Evolutionary conservation across 2,797 vertebrate genomes (phyloP).

Genomic region (Smutsia temminckii): DNA sequence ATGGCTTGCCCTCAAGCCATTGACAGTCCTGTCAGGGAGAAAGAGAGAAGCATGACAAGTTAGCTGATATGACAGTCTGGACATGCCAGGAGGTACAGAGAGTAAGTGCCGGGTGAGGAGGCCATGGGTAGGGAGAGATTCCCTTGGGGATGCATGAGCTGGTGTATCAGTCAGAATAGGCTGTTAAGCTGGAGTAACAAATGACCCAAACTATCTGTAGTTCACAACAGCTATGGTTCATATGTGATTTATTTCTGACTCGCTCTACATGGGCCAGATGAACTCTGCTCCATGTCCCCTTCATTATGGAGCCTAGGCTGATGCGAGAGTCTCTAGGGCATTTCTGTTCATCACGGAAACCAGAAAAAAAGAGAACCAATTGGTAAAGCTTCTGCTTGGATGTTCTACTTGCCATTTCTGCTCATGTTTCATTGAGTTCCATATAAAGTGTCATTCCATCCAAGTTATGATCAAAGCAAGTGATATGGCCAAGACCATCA

Average conservation of each 20-base stretch:
- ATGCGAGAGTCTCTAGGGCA: not conserved
- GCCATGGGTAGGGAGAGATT: not conserved
- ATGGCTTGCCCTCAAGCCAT: not conserved
- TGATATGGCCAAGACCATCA: not conserved
- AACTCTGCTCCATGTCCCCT: not conserved
- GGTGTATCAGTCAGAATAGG: not conserved
- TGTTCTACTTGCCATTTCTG: not conserved
- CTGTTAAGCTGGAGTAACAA: not conserved
- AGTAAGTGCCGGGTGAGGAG: not conserved
- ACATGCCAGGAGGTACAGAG: not conserved
- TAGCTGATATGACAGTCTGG: not conserved
- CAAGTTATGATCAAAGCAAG: not conserved
- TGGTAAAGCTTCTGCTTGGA: not conserved
- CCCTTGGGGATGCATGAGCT: not conserved
- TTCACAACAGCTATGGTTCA: not conserved
- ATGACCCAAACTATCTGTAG: not conserved
- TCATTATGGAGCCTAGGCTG: not conserved
- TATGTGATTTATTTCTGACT: not conserved
- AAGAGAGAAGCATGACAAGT: not conserved
- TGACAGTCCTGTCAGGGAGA: not conserved
- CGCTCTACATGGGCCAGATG: accelerated
- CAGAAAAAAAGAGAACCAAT: not conserved
- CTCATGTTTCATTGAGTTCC: not conserved
- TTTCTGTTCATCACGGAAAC: not conserved
- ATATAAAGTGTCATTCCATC: not conserved